These are phyloP conservation scores for Druon quercuslanigerum DNA, from an alignment of 1,140 invertebrate species.

Conservation along the genomic window DNA sequence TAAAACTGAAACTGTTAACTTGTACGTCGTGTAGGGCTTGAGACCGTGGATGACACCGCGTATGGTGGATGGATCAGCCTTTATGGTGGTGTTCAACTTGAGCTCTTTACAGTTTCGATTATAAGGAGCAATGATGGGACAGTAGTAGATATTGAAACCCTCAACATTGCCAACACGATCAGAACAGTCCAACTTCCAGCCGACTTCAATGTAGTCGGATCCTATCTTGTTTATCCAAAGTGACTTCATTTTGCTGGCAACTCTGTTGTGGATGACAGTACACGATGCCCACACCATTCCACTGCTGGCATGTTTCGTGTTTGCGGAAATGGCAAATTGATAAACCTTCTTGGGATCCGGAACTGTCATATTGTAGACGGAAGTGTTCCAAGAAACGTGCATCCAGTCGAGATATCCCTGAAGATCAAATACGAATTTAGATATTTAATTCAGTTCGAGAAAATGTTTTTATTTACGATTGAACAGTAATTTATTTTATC, in stretches of 20 bases:
- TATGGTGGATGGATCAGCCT: conserved; percentile 65
- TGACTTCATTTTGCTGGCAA: conserved; percentile 81
- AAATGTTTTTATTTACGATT: not conserved
- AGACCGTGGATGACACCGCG: conserved; percentile 74
- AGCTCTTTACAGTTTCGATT: conserved; percentile 72
- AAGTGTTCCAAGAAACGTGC: conserved; percentile 70
- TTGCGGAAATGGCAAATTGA: conserved; percentile 85
- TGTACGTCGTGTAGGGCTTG: conserved; percentile 87
- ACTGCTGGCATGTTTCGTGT: conserved; percentile 79
- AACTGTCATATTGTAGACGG: conserved; percentile 75
- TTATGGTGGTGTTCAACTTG: conserved; percentile 74
- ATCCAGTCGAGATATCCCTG: conserved; percentile 79
- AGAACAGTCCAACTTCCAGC: conserved; percentile 84
- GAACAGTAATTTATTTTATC: too few species aligned
- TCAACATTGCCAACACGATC: conserved; percentile 80
- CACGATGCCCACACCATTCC: conserved; percentile 88
- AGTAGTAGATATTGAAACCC: conserved; percentile 83
- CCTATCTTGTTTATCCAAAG: conserved; percentile 78
- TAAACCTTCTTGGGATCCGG: conserved; percentile 74
- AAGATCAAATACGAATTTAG: conserved; percentile 35
- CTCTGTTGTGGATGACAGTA: conserved; percentile 82
- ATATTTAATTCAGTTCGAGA: conserved; percentile 7
- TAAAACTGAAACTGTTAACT: conserved; percentile 82
- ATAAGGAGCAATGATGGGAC: conserved; percentile 78
- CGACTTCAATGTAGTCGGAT: conserved; percentile 79